Conservation (phyloP, 2,797 vertebrate genomes). For the Phoeniculus purpureus region DNA sequence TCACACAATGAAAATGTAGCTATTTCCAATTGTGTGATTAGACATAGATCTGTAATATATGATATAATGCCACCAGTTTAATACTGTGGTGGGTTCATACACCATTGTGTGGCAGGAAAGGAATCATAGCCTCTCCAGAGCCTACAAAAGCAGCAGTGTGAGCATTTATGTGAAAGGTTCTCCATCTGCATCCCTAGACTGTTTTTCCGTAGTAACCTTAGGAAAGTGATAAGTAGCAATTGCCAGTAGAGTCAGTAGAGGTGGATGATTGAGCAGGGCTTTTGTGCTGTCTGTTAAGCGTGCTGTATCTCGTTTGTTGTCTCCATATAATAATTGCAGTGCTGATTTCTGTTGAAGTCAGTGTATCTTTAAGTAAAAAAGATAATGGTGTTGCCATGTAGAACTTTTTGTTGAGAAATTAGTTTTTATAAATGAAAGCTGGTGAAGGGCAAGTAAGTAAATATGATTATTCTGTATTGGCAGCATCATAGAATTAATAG, state of each 20-base stretch:
- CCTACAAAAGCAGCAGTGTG: background rate
- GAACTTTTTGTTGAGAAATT: background rate
- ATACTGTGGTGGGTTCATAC: background rate
- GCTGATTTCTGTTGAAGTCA: slow-evolving; percentile 5
- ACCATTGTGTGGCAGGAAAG: background rate
- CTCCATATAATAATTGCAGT: background rate
- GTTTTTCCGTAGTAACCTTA: background rate
- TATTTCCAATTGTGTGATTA: slow-evolving; percentile 34
- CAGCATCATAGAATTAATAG: background rate
- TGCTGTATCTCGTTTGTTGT: slow-evolving; percentile 2
- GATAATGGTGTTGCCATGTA: background rate
- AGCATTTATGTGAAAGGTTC: background rate
- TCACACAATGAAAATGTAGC: slow-evolving; percentile 16
- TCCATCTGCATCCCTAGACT: slow-evolving; percentile 20
- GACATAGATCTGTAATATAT: background rate
- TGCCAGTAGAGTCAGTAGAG: background rate
- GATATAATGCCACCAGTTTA: background rate
- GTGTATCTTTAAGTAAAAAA: slow-evolving; percentile 30
- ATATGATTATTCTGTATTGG: background rate
- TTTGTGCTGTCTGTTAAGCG: slow-evolving; percentile 36
- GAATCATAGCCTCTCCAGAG: background rate
- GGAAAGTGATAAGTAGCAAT: background rate
- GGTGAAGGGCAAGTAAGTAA: background rate
- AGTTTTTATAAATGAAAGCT: background rate
- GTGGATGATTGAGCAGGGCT: slow-evolving; percentile 25